phyloP scores from a whole-genome alignment of 2,888 invertebrate species.

The Crioceris asparagi region DNA sequence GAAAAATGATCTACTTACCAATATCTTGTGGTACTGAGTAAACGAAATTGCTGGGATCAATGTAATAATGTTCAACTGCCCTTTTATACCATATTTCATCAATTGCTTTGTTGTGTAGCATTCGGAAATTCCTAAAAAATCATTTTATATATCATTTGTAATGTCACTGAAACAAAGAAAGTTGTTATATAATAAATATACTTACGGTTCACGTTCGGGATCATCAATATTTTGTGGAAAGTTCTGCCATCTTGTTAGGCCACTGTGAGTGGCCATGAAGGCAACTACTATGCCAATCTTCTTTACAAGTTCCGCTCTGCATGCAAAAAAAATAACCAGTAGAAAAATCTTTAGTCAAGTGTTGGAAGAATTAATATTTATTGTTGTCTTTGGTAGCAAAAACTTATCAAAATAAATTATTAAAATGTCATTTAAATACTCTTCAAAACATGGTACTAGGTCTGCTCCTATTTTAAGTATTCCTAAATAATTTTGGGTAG shows the following conservation, averaged over 20 bases:
- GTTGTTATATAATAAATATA: constrained; percentile 5
- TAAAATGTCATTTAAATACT: background rate
- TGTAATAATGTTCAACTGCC: constrained; percentile 76
- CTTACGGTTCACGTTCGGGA: constrained; percentile 26
- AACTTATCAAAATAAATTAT: background rate
- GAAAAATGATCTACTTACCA: constrained; percentile 30
- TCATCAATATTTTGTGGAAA: constrained; percentile 47
- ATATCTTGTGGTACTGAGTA: constrained; percentile 66
- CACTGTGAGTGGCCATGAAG: constrained; percentile 84
- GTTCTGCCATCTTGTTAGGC: constrained; percentile 81
- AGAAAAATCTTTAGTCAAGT: background rate
- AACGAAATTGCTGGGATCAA: constrained; percentile 69
- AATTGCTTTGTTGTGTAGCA: constrained; percentile 63
- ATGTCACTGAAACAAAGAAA: background rate
- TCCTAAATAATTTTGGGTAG: too few species aligned
- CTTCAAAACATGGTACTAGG: too few species aligned
- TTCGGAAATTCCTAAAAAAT: constrained; percentile 55
- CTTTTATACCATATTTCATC: constrained; percentile 85
- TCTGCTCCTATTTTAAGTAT: too few species aligned
- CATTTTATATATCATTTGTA: background rate
- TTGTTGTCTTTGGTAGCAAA: too few species aligned
- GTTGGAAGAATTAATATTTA: background rate
- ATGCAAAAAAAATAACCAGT: constrained; percentile 19
- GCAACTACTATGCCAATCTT: constrained; percentile 76
- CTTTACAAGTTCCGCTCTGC: constrained; percentile 72